phyloP scores from a whole-genome alignment of 35 echinoderm and acorn worm species.

The Strongylocentrotus purpuratus region DNA sequence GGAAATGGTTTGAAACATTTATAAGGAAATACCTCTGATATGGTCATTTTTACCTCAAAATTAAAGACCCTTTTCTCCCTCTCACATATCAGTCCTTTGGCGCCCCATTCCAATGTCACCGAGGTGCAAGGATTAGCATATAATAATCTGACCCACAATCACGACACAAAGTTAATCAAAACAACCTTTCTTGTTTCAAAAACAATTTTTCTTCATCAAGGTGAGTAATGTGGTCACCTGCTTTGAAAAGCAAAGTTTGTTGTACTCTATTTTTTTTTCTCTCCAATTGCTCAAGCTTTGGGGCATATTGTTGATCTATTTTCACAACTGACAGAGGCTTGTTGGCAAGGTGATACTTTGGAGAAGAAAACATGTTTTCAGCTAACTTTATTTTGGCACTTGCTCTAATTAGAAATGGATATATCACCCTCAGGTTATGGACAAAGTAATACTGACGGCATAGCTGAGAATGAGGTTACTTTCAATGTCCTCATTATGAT shows the following conservation, averaged over 20 bases:
- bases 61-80: not conserved
- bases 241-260: not conserved
- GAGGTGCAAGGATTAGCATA: not conserved
- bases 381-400: not conserved
- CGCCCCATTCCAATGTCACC: not conserved
- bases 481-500: too few relatives aligned
- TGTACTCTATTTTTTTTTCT: not conserved
- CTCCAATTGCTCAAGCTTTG: not conserved
- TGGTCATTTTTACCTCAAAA: not conserved
- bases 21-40: not conserved
- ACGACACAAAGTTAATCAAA: not conserved
- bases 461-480: not conserved
- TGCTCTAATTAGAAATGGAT: not conserved
- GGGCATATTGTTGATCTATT: not conserved
- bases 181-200: not conserved
- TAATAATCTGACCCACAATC: not conserved
- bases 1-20: too few relatives aligned
- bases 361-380: not conserved
- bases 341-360: not conserved
- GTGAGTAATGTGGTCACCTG: not conserved
- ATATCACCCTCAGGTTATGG: not conserved
- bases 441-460: not conserved
- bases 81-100: not conserved
- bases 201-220: not conserved
- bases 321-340: not conserved